Evolutionary conservation across 2,888 invertebrate genomes (phyloP), one percentile per base, ranked within the genome.

Genomic region (Lycia hirtaria): DNA sequence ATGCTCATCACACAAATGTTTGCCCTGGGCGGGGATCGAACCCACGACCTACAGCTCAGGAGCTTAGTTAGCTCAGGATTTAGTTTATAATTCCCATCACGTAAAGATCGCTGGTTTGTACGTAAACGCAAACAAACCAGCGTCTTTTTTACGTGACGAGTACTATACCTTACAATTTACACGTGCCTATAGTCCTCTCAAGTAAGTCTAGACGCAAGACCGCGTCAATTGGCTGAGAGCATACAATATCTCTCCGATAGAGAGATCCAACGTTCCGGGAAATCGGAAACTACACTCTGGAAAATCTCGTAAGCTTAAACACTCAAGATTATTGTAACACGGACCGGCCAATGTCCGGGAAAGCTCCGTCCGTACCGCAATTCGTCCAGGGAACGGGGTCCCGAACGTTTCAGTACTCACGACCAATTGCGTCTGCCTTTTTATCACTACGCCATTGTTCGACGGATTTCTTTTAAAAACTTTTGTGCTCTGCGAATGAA

Each of bases 401-500:
- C 50, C 32, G 67, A 68, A 71, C 75, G 72, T 62, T 75, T 67
- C 67, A 62, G 65, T 70, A 67, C 75, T 74, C 74, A 73, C 77
- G 73, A 75, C 70, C 79, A 77, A 80, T 80, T 73, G 72, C 71
- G 71, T 65, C 68, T 68, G 71, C 64, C 64, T 75, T 78, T 80
- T 80, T 80, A 73, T 73, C 67, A 71, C 68, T 67, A 51, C 53
- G 68, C 73, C 69, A 73, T 79, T 78, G 72, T 77, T 69, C 68
- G 56, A 59, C 56, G 64, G 65, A 73, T 71, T 72, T 72, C 64
- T 76, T 73, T 64, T 68, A 69, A 71, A 74, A 71, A 71, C 69
- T 68, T 69, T 70, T 68, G 60, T 65, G 59, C 69, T 32, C 38
- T 38, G 32, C 10, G 51, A 56, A 51, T 56, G 47, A 50, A 56